Evolutionary conservation across 1,140 invertebrate species (phyloP).

Genomic region (Drosophila ananassae): DNA sequence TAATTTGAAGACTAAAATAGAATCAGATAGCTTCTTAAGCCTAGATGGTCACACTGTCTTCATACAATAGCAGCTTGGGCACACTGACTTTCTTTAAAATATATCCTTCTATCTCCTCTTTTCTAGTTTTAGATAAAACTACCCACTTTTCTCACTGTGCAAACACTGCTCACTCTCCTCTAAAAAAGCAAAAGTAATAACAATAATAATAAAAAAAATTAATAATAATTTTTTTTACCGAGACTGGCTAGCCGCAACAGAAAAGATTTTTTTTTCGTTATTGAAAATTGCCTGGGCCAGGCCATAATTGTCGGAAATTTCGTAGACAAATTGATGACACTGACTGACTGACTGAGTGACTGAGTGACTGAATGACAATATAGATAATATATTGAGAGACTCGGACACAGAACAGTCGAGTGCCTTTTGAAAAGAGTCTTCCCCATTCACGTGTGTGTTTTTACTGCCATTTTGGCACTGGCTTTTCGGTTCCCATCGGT

Average conservation of each 20-base stretch:
- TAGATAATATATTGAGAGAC: conserved; percentile 10
- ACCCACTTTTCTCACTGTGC: neutral
- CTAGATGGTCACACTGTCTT: too few species aligned
- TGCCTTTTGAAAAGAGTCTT: conserved; percentile 13
- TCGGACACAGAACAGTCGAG: neutral
- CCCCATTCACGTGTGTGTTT: conserved; percentile 25
- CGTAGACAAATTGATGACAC: conserved; percentile 42
- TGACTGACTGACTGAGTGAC: conserved; percentile 8
- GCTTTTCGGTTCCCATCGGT: conserved; percentile 44
- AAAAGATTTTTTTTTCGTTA: conserved; percentile 52
- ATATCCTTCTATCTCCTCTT: too few species aligned
- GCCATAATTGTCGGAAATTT: conserved; percentile 67
- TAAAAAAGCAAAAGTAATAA: conserved; percentile 30
- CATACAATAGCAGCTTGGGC: too few species aligned
- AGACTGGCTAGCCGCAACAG: conserved; percentile 14
- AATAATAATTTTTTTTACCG: conserved; percentile 41
- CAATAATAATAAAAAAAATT: conserved; percentile 58
- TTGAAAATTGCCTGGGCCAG: conserved; percentile 59
- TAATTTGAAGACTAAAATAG: too few species aligned
- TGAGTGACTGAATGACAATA: conserved; percentile 19
- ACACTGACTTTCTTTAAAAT: too few species aligned
- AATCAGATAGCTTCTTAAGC: too few species aligned
- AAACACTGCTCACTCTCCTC: neutral
- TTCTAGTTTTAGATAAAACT: too few species aligned
- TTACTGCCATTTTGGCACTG: neutral